Base-by-base conservation (phyloP, 30 jellyfish, hydroid and myxozoan genomes). In the Aurelia aurita complex sp. Pacific region DNA sequence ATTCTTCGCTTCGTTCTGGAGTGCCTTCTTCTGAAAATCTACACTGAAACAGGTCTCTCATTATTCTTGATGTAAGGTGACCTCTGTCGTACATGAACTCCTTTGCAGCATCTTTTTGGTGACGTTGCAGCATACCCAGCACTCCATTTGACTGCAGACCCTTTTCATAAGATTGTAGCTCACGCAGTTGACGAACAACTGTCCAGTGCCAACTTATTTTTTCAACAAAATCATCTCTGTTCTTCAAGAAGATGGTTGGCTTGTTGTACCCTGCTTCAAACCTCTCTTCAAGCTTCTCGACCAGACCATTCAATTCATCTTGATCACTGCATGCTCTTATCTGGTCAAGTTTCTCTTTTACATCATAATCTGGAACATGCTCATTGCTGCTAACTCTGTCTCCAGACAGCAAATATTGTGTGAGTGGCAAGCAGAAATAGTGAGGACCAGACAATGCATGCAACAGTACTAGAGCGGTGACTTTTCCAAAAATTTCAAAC, bases 251-350 rank as follows among this genome's bases (percentile, higher is more conserved):
- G n/a, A 73, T 67, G 16, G 42, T 42, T 14, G 70, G 70, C 34
- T 73, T 73, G 70, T 73, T 73, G 70, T 40, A 73, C 50, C 83
- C 83, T 1, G 83, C 83, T 16, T 73, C 83, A 52, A 73, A 73
- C 70, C 83, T 42, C 5, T 64, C 89, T 38, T 64, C 73, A 43
- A 80, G 66, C 17, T 66, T 57, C 32, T 40, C 35, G 1, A 80
- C 17, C 33, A 50, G 42, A 10, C 23, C 11, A 8, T 66, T 36
- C 34, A 80, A 65, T 33, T 80, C 89, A 14, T 50, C 89, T 80
- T 80, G 61, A 32, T 65, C 52, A 3, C 4, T 42, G 66, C 84
- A 63, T 11, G 46, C 29, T 51, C 32, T 18, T 18, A 80, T n/a
- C 17, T 32, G 19, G 38, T 9, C 11, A 46, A 80, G 89, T 19